phyloP scores from a whole-genome alignment of 2,888 invertebrate genomes.

The Flexamia atlantica region DNA sequence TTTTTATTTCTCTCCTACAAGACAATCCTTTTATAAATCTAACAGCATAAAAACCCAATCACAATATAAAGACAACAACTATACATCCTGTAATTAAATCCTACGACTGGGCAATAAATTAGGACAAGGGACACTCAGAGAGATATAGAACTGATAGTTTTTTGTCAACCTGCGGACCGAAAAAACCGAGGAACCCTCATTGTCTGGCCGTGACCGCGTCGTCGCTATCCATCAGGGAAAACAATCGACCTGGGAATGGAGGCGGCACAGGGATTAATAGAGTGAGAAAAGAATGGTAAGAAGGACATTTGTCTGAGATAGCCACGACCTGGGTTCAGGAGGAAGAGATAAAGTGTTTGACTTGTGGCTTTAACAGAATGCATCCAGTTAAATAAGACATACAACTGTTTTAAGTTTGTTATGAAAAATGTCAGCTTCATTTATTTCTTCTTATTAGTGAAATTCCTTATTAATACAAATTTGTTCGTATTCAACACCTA shows the following conservation, averaged over 20 bases:
- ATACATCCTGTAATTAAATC: constrained; percentile 20
- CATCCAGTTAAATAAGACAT: not conserved
- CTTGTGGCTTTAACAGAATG: not conserved
- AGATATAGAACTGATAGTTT: constrained; percentile 33
- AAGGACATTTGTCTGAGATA: constrained; percentile 13
- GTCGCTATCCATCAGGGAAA: constrained; percentile 27
- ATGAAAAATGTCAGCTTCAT: no score
- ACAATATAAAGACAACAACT: constrained; percentile 28
- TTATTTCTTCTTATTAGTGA: no score
- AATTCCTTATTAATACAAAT: no score
- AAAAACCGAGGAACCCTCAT: not conserved
- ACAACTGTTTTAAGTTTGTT: no score
- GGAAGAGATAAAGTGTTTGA: not conserved
- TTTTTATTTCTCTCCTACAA: no score
- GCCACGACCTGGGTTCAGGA: not conserved
- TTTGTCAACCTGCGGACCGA: constrained; percentile 14
- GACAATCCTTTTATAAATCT: no score
- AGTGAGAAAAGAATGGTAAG: not conserved
- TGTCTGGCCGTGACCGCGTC: not conserved
- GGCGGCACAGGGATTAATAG: constrained; percentile 41
- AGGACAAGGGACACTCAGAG: not conserved
- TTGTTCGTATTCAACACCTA: no score
- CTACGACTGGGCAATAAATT: not conserved
- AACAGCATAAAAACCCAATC: not conserved
- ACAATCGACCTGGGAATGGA: constrained; percentile 10